These are phyloP conservation scores for Chaetodon trifascialis DNA, from an alignment of 2,113 vertebrate species.

Conservation along the genomic window DNA sequence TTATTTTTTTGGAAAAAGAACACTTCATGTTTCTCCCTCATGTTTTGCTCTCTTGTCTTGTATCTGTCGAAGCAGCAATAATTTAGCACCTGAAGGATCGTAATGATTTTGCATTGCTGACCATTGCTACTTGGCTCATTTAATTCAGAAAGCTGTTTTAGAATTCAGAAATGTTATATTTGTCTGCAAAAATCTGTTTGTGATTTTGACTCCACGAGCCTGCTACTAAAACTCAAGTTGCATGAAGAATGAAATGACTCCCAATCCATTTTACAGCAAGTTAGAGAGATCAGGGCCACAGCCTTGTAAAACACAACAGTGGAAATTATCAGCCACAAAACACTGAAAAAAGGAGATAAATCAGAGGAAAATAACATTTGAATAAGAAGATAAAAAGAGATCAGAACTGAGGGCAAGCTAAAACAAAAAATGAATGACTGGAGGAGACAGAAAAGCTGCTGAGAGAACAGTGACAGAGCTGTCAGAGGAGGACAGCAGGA, in stretches of 20 bases:
- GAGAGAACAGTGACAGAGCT: constrained; percentile 30
- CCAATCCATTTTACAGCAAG: neutral
- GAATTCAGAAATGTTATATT: neutral
- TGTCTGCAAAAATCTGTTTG: neutral
- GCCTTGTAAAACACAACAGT: neutral
- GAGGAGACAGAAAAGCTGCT: constrained; percentile 12
- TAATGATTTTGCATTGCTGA: neutral
- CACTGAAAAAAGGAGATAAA: neutral
- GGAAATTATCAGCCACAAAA: neutral
- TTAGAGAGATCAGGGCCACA: neutral
- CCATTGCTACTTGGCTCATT: neutral
- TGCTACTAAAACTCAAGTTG: neutral
- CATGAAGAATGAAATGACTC: neutral
- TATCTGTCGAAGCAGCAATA: neutral
- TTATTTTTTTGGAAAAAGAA: neutral
- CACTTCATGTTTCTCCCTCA: neutral
- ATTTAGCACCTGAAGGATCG: neutral
- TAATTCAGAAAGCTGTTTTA: neutral
- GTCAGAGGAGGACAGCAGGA: constrained; percentile 44
- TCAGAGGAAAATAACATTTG: neutral
- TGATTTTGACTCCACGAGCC: neutral
- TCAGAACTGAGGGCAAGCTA: constrained; percentile 3
- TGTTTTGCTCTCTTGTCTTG: neutral
- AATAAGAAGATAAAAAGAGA: constrained; percentile 1
- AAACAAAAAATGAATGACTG: neutral